These are phyloP conservation scores for Toxotes lorentzi DNA, from an alignment of 2,797 vertebrate genomes.

Conservation along the genomic window DNA sequence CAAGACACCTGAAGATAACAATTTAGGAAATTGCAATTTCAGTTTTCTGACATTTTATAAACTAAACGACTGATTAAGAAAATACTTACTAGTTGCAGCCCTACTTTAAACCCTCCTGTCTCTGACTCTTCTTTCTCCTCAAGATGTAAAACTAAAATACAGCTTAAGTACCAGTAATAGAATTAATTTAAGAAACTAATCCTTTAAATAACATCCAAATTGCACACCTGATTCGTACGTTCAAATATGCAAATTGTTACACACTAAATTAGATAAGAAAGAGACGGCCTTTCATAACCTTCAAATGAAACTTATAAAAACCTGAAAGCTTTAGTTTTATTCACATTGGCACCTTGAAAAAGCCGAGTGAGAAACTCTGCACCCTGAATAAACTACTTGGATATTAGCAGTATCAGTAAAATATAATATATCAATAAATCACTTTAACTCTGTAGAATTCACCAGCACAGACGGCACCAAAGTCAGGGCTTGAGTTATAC, in stretches of 20 bases:
- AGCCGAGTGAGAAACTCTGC: background rate
- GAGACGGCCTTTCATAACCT: background rate
- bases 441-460: background rate
- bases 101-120: background rate
- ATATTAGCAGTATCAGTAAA: background rate
- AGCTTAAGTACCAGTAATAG: background rate
- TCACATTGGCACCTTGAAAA: conserved; percentile 13
- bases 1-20: too few species aligned
- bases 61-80: background rate
- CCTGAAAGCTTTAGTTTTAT: background rate
- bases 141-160: background rate
- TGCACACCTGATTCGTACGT: background rate
- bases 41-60: background rate
- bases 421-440: background rate
- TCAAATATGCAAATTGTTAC: background rate
- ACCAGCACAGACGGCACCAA: conserved; percentile 1
- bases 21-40: background rate
- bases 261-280: background rate
- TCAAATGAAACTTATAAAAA: background rate
- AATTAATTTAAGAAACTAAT: background rate
- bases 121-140: background rate
- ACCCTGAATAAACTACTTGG: background rate
- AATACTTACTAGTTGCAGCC: background rate
- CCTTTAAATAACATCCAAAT: background rate
- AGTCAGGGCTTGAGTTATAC: conserved; percentile 19